These are phyloP conservation scores for Xestoiulus laeticollis DNA, from an alignment of 2,888 invertebrate species.

Conservation along the genomic window DNA sequence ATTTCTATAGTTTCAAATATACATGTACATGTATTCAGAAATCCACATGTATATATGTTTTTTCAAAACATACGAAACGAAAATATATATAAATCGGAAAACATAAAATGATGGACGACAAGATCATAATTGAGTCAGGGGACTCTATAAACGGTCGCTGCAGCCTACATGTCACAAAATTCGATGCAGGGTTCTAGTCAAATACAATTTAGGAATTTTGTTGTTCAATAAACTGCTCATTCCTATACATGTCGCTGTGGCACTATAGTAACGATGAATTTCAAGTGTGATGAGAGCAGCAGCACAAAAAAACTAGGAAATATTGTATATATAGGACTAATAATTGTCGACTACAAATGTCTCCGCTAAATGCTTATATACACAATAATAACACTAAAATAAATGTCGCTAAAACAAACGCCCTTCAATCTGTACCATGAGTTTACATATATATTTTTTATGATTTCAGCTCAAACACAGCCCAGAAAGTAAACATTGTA, in stretches of 20 bases:
- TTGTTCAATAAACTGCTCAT: too few species aligned
- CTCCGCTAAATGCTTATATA: constrained; percentile 25
- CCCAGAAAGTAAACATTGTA: constrained; percentile 33
- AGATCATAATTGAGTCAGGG: too few species aligned
- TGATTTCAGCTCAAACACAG: constrained; percentile 23
- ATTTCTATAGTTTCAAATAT: too few species aligned
- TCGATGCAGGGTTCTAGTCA: too few species aligned
- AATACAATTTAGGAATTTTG: too few species aligned
- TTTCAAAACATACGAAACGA: too few species aligned
- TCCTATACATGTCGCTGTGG: not conserved
- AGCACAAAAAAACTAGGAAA: not conserved
- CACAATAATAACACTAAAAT: constrained; percentile 33
- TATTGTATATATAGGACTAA: not conserved
- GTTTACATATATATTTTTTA: constrained; percentile 31
- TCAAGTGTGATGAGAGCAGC: not conserved
- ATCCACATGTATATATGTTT: too few species aligned
- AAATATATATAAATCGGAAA: too few species aligned
- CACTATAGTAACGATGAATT: not conserved
- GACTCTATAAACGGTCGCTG: too few species aligned
- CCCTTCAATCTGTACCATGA: constrained; percentile 6
- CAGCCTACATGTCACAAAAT: too few species aligned
- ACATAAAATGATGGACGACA: too few species aligned
- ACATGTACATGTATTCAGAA: too few species aligned
- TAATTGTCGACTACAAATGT: constrained; percentile 29
- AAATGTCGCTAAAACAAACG: constrained; percentile 37